phyloP scores from a whole-genome alignment of 2,888 invertebrate genomes.

The Aphodius granarius region DNA sequence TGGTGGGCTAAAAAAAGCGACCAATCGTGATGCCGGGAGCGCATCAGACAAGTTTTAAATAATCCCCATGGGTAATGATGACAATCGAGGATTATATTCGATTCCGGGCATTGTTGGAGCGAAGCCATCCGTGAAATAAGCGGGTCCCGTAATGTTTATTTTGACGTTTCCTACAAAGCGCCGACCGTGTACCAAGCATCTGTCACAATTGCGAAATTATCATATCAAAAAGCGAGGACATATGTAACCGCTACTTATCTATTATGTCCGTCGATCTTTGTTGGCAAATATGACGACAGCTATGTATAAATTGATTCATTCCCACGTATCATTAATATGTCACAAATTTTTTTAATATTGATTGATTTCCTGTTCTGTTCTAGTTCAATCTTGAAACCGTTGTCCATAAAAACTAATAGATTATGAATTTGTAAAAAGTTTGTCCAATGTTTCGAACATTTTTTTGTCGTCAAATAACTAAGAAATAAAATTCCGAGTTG shows the following conservation, averaged over 20 bases:
- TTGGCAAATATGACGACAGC: not conserved
- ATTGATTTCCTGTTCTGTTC: not conserved
- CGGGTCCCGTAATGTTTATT: slow-evolving; percentile 11
- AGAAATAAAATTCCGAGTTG: too few relatives aligned
- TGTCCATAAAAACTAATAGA: too few relatives aligned
- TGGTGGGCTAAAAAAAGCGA: not conserved
- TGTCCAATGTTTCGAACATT: too few relatives aligned
- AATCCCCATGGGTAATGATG: slow-evolving; percentile 7
- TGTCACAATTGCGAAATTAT: slow-evolving; percentile 11
- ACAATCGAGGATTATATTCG: slow-evolving; percentile 11
- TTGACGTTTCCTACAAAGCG: slow-evolving; percentile 7
- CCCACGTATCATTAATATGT: not conserved
- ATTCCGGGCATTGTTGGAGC: slow-evolving; percentile 1
- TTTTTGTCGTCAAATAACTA: too few relatives aligned
- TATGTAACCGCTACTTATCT: not conserved
- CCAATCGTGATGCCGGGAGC: not conserved
- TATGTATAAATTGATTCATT: not conserved
- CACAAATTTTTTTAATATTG: not conserved
- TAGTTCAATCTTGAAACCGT: not conserved
- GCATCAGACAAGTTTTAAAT: slow-evolving; percentile 10
- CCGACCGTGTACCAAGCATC: slow-evolving; percentile 1
- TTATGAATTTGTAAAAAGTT: too few relatives aligned
- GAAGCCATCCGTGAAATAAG: slow-evolving; percentile 7
- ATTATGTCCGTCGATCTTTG: not conserved
- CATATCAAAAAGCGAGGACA: slow-evolving; percentile 7